Evolutionary conservation across 2,888 invertebrate genomes (phyloP), one percentile per base, ranked within the genome.

Genomic region (Euzophera pinguis): DNA sequence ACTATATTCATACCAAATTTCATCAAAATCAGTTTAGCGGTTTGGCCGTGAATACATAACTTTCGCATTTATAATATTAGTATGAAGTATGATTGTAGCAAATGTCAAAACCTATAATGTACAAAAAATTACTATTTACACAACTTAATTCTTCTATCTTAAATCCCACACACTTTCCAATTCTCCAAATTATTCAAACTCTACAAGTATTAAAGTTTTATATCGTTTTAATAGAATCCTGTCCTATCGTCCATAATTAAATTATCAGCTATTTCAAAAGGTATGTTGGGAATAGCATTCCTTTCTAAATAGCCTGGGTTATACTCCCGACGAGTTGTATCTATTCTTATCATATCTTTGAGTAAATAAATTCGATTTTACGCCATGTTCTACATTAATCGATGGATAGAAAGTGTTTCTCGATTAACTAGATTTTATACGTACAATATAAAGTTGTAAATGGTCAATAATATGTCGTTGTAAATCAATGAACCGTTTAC

Each of bases 351-450:
- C 65, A 58, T 78, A 78, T 79, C 74, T 67, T 62, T 12, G 68
- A 75, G 74, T 79, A 75, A 78, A 82, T 80, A 80, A 78, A 81
- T 81, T 77, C 67, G 78, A 77, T 75, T 82, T 82, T 75, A 83
- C 73, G 71, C 71, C 71, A 62, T 75, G 76, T 75, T 73, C 61
- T 61, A 75, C 69, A 71, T 73, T 75, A 74, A 80, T 78, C 75
- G 69, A 63, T 65, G 71, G 72, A 69, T 67, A 69, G 67, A 10
- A 62, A 70, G 43, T 43, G 45, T 45, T 34, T 32, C 14, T 16
- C 42, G 9, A 32, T 45, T 45, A 14, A 34, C 32, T 45, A 9
- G 32, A 32, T 32, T 45, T 32, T 45, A 45, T 45, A 32, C 45
- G 32, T n/a, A 14, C 29, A 32, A 10, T 10, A 32, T 34, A 14